These are phyloP conservation scores for Mormyrus lacerda DNA, from an alignment of 2,113 vertebrate genomes.

Conservation along the genomic window DNA sequence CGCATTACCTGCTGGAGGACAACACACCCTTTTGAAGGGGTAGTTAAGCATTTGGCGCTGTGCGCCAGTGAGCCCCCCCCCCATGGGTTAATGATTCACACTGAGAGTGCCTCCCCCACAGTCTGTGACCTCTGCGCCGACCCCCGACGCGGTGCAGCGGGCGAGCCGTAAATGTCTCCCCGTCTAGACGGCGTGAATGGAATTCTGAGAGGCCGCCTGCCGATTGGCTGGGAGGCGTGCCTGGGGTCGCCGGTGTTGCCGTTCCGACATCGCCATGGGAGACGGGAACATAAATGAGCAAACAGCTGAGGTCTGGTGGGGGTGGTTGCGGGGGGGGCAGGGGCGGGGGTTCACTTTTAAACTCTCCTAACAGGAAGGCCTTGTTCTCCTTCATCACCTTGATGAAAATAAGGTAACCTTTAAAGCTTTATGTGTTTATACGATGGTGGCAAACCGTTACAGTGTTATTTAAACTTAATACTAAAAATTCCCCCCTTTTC, in stretches of 20 bases:
- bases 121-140: constrained; percentile 21
- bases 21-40: neutral
- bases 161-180: constrained; percentile 22
- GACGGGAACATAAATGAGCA: constrained; percentile 26
- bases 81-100: constrained; percentile 5
- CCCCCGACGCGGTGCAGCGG: neutral
- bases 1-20: neutral
- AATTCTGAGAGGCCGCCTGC: constrained; percentile 18
- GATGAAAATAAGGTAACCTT: neutral
- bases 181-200: constrained; percentile 26
- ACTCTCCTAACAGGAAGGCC: neutral
- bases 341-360: neutral
- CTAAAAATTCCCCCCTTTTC: neutral
- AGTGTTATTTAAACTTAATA: neutral
- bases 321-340: neutral
- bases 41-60: neutral
- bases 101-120: neutral
- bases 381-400: constrained; percentile 14
- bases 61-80: neutral
- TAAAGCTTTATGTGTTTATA: neutral
- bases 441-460: neutral
- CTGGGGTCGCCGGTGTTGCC: constrained; percentile 12
- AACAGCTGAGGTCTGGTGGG: constrained; percentile 14
- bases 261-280: constrained; percentile 26
- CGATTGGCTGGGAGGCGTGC: constrained; percentile 34